phyloP scores from a whole-genome alignment of 2,113 vertebrate species.

The Halcyon senegalensis region DNA sequence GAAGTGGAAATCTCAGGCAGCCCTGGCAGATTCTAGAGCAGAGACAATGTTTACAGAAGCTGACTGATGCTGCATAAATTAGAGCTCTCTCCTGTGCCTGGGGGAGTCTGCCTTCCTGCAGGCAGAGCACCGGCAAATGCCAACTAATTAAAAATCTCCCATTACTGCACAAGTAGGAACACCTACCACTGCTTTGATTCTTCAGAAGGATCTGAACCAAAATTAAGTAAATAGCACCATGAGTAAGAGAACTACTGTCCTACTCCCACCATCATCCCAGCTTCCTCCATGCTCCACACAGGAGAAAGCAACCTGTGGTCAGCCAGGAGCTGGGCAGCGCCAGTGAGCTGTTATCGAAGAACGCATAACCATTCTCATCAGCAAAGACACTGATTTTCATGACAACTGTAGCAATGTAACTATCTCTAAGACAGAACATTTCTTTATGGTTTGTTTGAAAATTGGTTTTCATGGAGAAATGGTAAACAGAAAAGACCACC shows the following conservation, averaged over 20 bases:
- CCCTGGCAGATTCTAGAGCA: not conserved
- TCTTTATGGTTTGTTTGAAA: not conserved
- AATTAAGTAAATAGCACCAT: not conserved
- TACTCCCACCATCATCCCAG: not conserved
- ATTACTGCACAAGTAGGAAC: not conserved
- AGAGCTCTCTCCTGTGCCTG: fast-evolving
- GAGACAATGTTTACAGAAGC: not conserved
- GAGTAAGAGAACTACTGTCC: not conserved
- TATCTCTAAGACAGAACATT: not conserved
- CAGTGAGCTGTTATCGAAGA: not conserved
- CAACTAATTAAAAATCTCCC: not conserved
- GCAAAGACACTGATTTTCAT: not conserved
- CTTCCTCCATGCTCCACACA: not conserved
- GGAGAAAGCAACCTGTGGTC: not conserved
- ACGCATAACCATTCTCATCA: not conserved
- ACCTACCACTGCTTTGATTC: not conserved
- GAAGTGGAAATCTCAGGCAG: not conserved
- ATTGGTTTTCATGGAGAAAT: not conserved
- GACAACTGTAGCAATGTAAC: not conserved
- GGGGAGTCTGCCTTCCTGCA: not conserved
- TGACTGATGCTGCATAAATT: not conserved
- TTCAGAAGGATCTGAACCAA: not conserved
- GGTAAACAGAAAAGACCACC: not conserved
- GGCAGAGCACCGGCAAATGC: not conserved
- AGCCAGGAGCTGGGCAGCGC: not conserved